These are phyloP conservation scores for Aegithalos caudatus DNA, from an alignment of 2,113 vertebrate genomes.

Conservation along the genomic window DNA sequence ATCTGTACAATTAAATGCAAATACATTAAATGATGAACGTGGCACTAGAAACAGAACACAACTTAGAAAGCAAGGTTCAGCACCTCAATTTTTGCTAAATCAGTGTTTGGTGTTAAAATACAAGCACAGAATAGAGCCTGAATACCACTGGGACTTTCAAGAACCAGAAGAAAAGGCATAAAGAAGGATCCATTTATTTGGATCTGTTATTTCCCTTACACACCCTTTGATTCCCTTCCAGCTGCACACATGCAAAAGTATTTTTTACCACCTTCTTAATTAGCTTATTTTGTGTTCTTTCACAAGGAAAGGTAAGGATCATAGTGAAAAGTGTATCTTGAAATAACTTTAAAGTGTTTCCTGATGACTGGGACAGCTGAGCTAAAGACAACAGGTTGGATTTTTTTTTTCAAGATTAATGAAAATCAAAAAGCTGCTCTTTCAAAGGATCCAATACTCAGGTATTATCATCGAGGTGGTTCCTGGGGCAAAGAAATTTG, in stretches of 20 bases:
- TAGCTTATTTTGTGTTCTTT: background rate
- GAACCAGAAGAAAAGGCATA: background rate
- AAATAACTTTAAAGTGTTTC: background rate
- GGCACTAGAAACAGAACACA: background rate
- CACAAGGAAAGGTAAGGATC: background rate
- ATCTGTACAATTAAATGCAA: conserved; percentile 75
- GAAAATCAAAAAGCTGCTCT: background rate
- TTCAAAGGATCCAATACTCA: background rate
- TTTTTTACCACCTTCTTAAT: background rate
- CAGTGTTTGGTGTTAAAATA: background rate
- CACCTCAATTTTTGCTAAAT: background rate
- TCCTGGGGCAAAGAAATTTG: background rate
- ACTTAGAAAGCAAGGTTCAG: background rate
- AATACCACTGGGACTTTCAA: background rate
- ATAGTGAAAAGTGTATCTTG: background rate
- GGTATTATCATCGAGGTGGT: background rate
- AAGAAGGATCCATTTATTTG: background rate
- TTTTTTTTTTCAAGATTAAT: background rate
- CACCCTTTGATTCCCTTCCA: background rate
- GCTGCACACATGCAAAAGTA: background rate
- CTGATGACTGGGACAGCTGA: background rate
- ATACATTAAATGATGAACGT: conserved; percentile 9
- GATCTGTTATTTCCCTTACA: background rate
- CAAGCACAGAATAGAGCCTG: background rate
- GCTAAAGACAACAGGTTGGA: background rate